Evolutionary conservation across 2,888 invertebrate species (phyloP).

Genomic region (Hedychridium roseum): DNA sequence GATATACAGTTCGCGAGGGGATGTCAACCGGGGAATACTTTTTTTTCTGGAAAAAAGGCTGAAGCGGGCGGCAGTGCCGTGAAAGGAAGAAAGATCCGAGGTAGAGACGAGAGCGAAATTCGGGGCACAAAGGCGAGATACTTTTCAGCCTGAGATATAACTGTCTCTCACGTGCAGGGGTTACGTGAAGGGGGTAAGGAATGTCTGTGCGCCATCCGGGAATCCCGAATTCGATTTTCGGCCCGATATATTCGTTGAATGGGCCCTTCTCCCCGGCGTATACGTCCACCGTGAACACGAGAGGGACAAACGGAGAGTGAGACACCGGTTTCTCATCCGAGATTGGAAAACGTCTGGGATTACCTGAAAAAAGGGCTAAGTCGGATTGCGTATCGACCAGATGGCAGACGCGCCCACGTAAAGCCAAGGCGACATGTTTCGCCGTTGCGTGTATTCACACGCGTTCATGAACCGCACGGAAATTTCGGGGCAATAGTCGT

Average conservation of each 20-base stretch:
- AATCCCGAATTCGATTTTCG: slow-evolving; percentile 50
- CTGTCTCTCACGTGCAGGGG: slow-evolving; percentile 10
- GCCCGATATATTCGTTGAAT: slow-evolving; percentile 45
- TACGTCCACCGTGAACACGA: too few species aligned
- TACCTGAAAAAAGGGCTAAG: slow-evolving; percentile 51
- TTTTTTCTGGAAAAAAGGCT: too few species aligned
- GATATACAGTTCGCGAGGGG: too few species aligned
- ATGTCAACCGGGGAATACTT: too few species aligned
- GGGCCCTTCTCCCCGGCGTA: slow-evolving; percentile 12
- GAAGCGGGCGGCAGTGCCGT: too few species aligned
- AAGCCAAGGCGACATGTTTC: slow-evolving; percentile 31
- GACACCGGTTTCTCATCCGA: slow-evolving; percentile 40
- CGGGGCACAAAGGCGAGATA: slow-evolving; percentile 17
- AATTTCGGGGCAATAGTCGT: slow-evolving; percentile 4
- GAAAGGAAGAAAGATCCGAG: background rate
- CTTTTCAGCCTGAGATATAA: too few species aligned
- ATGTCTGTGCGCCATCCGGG: slow-evolving; percentile 17
- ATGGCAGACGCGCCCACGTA: slow-evolving; percentile 50
- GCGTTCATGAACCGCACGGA: background rate
- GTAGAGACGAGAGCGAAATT: too few species aligned
- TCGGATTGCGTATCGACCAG: slow-evolving; percentile 57
- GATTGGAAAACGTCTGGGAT: slow-evolving; percentile 54
- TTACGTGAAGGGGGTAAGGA: slow-evolving; percentile 29
- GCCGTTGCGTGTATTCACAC: background rate
- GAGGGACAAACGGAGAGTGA: slow-evolving; percentile 8